These are phyloP conservation scores for Cremastinae sp. DNA, from an alignment of 2,888 invertebrate species.

Conservation along the genomic window DNA sequence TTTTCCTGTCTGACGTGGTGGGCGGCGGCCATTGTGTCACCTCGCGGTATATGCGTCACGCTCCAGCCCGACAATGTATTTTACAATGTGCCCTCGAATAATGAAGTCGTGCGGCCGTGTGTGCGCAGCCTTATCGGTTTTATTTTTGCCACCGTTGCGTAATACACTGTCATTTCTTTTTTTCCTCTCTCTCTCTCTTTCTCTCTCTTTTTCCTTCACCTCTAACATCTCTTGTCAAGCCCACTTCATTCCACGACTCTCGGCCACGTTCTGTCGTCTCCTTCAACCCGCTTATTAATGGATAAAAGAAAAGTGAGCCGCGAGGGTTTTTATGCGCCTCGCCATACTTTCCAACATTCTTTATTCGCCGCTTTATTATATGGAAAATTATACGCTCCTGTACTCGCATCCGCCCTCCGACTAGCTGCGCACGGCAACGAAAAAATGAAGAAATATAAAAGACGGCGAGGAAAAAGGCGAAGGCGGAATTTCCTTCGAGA, in stretches of 20 bases:
- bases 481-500: too few species aligned
- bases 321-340: conserved; percentile 33
- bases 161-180: too few species aligned
- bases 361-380: neutral
- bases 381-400: neutral
- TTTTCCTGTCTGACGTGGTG: conserved; percentile 10
- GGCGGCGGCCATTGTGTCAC: conserved; percentile 65
- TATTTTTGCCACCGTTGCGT: conserved; percentile 64
- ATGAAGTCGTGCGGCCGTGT: conserved; percentile 68
- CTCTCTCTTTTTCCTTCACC: conserved; percentile 51
- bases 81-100: conserved; percentile 73
- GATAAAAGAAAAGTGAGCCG: conserved; percentile 39
- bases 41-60: conserved; percentile 67
- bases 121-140: conserved; percentile 65
- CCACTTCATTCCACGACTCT: conserved; percentile 61
- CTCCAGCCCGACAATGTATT: conserved; percentile 71
- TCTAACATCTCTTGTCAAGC: conserved; percentile 41
- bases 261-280: neutral
- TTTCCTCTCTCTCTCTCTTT: too few species aligned
- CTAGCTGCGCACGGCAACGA: neutral
- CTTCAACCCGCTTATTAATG: conserved; percentile 46
- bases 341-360: conserved; percentile 9
- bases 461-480: too few species aligned
- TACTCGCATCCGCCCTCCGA: too few species aligned
- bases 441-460: conserved; percentile 45